phyloP scores from a whole-genome alignment of 2,888 invertebrate species.

The Plebejus melissa region DNA sequence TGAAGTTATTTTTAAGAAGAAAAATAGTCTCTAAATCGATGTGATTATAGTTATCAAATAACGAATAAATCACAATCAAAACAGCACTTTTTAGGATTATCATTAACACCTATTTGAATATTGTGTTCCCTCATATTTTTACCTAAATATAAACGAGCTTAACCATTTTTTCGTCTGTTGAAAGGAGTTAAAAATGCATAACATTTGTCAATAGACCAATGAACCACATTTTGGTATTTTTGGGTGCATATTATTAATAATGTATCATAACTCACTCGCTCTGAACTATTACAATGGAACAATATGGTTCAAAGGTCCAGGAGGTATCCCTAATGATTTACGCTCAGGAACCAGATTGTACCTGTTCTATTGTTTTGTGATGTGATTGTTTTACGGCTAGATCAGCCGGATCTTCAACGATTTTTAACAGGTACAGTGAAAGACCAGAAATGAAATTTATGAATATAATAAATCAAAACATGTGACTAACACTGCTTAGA shows the following conservation, averaged over 20 bases:
- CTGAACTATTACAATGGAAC: conserved; percentile 18
- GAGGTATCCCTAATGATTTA: conserved; percentile 22
- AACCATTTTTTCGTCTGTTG: background rate
- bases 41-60: background rate
- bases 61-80: background rate
- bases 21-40: background rate
- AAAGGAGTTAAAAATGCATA: background rate
- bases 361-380: conserved; percentile 14
- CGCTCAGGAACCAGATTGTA: conserved; percentile 7
- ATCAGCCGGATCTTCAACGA: background rate
- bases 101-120: background rate
- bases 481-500: no score
- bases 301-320: conserved; percentile 24
- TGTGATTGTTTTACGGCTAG: conserved; percentile 7
- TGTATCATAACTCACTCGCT: conserved; percentile 11
- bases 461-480: no score
- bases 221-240: conserved; percentile 1
- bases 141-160: background rate
- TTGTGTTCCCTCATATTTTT: background rate
- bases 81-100: background rate
- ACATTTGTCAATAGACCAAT: background rate
- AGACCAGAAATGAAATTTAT: no score
- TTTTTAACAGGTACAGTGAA: background rate
- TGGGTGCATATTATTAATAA: conserved; percentile 16
- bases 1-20: background rate